phyloP scores from a whole-genome alignment of 35 echinoderm and acorn worm genomes.

The Hemicentrotus pulcherrimus region DNA sequence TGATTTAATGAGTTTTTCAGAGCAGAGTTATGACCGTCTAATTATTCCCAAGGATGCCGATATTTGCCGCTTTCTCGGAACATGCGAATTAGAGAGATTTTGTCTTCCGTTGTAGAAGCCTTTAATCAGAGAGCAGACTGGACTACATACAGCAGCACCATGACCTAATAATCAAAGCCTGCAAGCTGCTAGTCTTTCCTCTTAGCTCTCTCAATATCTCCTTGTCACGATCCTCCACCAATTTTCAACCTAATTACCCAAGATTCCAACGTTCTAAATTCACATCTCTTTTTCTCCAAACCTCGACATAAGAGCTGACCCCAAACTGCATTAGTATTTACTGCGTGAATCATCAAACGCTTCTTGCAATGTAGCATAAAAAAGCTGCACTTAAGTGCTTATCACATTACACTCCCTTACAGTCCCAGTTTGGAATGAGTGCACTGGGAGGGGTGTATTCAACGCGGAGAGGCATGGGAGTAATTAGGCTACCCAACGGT shows the following conservation, averaged over 20 bases:
- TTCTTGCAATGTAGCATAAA: conserved; percentile 38
- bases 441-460: conserved; percentile 1
- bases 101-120: neutral
- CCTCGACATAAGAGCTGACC: conserved; percentile 26
- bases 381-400: conserved; percentile 43
- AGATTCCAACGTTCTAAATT: neutral
- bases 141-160: conserved; percentile 23
- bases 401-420: conserved; percentile 33
- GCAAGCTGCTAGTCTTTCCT: conserved; percentile 34
- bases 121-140: neutral
- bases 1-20: conserved; percentile 48
- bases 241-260: conserved; percentile 31
- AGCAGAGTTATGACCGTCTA: conserved; percentile 33
- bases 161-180: conserved; percentile 39
- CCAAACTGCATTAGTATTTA: conserved; percentile 41
- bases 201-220: neutral
- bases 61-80: conserved; percentile 32
- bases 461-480: neutral
- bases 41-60: conserved; percentile 25
- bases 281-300: neutral
- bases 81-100: conserved; percentile 30
- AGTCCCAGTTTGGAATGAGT: conserved; percentile 20
- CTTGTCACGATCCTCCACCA: neutral
- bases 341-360: conserved; percentile 38
- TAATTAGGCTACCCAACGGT: conserved; percentile 1